These are phyloP conservation scores for Campopleginae sp. DNA, from an alignment of 2,888 invertebrate genomes.

Conservation along the genomic window DNA sequence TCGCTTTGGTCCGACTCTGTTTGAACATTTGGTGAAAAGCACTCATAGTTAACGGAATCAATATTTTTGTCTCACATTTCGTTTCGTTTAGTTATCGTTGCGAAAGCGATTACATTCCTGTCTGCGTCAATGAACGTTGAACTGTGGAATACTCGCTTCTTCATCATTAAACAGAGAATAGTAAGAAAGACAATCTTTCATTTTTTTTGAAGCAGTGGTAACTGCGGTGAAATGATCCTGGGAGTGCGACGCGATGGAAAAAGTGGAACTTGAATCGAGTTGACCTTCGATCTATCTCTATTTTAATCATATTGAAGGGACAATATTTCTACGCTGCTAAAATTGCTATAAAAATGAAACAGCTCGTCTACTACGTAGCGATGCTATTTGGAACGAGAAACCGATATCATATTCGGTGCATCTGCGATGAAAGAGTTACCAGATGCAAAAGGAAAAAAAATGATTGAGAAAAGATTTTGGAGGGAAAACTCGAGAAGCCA, in stretches of 20 bases:
- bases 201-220: background rate
- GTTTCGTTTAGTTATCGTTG: constrained; percentile 46
- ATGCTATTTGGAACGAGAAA: constrained; percentile 75
- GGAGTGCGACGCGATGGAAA: background rate
- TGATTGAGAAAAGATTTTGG: background rate
- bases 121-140: constrained; percentile 50
- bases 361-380: constrained; percentile 41
- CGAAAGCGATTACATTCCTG: constrained; percentile 40
- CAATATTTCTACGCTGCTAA: background rate
- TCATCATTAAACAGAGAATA: background rate
- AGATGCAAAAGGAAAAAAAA: constrained; percentile 27
- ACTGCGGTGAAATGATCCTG: background rate
- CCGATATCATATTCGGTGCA: constrained; percentile 71
- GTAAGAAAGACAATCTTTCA: background rate
- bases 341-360: constrained; percentile 24
- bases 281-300: constrained; percentile 4
- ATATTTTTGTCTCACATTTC: background rate
- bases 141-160: background rate
- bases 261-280: background rate
- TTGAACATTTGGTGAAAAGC: background rate
- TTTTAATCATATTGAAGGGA: constrained; percentile 5
- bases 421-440: constrained; percentile 12
- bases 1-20: background rate
- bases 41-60: constrained; percentile 29
- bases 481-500: background rate